These are phyloP conservation scores for Microctonus hyperodae DNA, from an alignment of 2,888 invertebrate genomes.

Conservation along the genomic window DNA sequence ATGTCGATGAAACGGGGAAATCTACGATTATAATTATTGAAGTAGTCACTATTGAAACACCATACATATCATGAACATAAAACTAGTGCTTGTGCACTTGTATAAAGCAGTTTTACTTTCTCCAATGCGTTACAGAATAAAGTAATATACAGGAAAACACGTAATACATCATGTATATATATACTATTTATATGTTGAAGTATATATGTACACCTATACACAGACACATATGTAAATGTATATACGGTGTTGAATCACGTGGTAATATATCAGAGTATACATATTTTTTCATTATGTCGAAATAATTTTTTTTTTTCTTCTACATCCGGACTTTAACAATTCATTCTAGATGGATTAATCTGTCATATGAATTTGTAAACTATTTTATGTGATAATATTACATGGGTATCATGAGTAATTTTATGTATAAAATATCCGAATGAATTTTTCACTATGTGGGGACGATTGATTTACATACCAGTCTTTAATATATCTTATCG, in stretches of 20 bases:
- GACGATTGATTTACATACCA: neutral
- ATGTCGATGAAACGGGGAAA: slow-evolving; percentile 39
- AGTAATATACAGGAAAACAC: neutral
- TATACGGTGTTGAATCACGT: slow-evolving; percentile 1
- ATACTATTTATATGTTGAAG: neutral
- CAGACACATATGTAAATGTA: neutral
- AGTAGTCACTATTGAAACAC: neutral
- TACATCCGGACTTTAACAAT: neutral
- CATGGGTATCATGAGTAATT: neutral
- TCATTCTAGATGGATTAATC: neutral
- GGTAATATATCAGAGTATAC: neutral
- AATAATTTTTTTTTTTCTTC: neutral
- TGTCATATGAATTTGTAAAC: neutral
- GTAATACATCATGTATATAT: slow-evolving; percentile 13
- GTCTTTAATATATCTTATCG: neutral
- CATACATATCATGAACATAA: neutral
- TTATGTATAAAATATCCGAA: neutral
- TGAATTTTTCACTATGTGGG: neutral
- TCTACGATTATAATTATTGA: slow-evolving; percentile 37
- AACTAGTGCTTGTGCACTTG: neutral
- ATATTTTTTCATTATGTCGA: neutral
- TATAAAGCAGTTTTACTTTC: slow-evolving; percentile 10
- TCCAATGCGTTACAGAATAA: neutral
- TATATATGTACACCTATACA: slow-evolving; percentile 8
- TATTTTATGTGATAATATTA: neutral